Conservation (phyloP, 2,888 invertebrate genomes). For the Melieria crassipennis region DNA sequence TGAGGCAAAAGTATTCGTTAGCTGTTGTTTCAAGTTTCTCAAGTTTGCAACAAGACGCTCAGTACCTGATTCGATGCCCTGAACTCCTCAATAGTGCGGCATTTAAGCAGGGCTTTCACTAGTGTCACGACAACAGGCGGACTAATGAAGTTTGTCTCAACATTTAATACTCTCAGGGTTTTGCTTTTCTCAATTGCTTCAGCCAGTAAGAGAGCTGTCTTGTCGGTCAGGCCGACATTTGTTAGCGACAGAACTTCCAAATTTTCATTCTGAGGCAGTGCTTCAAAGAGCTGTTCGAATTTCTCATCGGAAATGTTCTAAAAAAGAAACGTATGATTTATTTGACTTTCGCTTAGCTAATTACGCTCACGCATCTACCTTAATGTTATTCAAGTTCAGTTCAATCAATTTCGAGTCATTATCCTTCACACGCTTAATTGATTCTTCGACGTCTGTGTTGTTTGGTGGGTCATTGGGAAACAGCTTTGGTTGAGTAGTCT, state of each 20-base stretch:
- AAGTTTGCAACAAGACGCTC: conserved; percentile 14
- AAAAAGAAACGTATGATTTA: conserved; percentile 10
- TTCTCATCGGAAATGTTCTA: conserved; percentile 98
- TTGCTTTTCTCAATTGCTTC: conserved; percentile 85
- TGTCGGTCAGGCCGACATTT: conserved; percentile 93
- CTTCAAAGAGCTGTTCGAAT: conserved; percentile 88
- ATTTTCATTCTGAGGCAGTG: conserved; percentile 88
- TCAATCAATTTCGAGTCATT: conserved; percentile 88
- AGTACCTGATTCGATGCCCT: conserved; percentile 96
- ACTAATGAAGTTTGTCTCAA: conserved; percentile 97
- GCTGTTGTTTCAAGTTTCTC: not conserved
- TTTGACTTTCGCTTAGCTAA: not conserved
- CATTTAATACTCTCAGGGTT: conserved; percentile 84
- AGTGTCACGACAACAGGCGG: conserved; percentile 88
- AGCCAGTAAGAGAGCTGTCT: conserved; percentile 82
- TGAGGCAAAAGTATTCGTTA: conserved; percentile 3
- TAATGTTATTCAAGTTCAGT: conserved; percentile 99
- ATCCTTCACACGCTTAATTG: conserved; percentile 87
- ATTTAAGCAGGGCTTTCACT: conserved; percentile 85
- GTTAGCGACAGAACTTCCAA: conserved; percentile 91
- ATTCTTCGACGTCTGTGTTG: conserved; percentile 93
- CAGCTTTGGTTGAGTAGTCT: conserved; percentile 89
- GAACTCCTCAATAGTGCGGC: conserved; percentile 91
- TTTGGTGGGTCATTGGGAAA: conserved; percentile 97
- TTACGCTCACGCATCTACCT: conserved; percentile 71